Evolutionary conservation across 1,140 invertebrate species (phyloP).

Genomic region (Trigoniulus corallinus): DNA sequence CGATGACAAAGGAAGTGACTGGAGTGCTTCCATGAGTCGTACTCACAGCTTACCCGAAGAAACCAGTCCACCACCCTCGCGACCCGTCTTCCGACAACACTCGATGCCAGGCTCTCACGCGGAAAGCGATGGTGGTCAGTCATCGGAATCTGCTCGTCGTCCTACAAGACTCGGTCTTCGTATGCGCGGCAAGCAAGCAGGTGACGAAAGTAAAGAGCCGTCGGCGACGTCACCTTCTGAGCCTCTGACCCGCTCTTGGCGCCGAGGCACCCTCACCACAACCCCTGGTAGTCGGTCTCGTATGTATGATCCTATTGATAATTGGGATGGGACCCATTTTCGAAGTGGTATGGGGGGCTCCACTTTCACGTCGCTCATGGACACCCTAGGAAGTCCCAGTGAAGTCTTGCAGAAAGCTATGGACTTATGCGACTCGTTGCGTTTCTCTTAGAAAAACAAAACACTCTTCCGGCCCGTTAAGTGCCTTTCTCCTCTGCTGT

Average conservation of each 20-base stretch:
- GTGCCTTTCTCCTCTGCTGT: too few relatives aligned
- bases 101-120: too few relatives aligned
- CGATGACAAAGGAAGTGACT: background rate
- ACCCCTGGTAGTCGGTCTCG: background rate
- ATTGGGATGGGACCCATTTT: background rate
- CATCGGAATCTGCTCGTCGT: background rate
- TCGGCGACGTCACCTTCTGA: too few relatives aligned
- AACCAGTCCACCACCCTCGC: background rate
- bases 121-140: background rate
- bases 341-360: background rate
- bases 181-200: background rate
- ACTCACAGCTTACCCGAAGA: background rate
- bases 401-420: background rate
- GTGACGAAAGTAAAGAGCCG: background rate
- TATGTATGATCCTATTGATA: background rate
- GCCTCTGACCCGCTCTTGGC: background rate
- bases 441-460: too few relatives aligned
- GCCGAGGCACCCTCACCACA: background rate
- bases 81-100: too few relatives aligned
- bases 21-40: background rate
- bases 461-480: too few relatives aligned
- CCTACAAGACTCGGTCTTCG: background rate
- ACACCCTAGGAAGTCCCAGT: background rate
- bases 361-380: background rate
- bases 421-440: background rate